Evolutionary conservation across 37 sponge, comb jelly and placozoan genomes (phyloP).

Genomic region (Beroe forskalii): DNA sequence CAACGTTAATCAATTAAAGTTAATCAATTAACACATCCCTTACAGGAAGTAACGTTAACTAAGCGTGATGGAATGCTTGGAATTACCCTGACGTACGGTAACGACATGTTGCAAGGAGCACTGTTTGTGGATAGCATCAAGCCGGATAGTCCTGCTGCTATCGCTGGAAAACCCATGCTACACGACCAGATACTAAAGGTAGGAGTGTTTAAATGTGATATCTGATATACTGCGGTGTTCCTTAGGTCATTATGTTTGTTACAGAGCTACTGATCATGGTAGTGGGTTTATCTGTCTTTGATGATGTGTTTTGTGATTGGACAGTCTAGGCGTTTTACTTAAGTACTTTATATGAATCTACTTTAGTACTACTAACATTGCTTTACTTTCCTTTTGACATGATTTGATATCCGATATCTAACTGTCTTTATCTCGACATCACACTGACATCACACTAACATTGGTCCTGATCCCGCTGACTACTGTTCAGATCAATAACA

Average conservation of each 20-base stretch:
- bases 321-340: too few relatives aligned
- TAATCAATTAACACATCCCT: neutral
- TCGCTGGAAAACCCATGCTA: neutral
- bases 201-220: too few relatives aligned
- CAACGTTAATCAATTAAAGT: too few relatives aligned
- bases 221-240: too few relatives aligned
- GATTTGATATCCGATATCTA: too few relatives aligned
- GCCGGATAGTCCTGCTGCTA: slow-evolving; percentile 18
- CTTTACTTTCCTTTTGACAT: neutral
- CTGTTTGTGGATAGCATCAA: slow-evolving; percentile 20
- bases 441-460: too few relatives aligned
- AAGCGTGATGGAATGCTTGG: slow-evolving; percentile 38
- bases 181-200: slow-evolving; percentile 42
- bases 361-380: too few relatives aligned
- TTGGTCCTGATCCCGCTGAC: too few relatives aligned
- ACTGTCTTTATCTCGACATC: too few relatives aligned
- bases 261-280: neutral
- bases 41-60: slow-evolving; percentile 11
- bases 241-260: too few relatives aligned
- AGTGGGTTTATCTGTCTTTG: neutral
- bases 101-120: neutral
- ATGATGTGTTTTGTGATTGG: too few relatives aligned
- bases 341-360: too few relatives aligned
- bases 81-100: slow-evolving; percentile 24
- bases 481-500: neutral